Conservation (phyloP, 2,113 vertebrate genomes). For the Orthonyx spaldingii region DNA sequence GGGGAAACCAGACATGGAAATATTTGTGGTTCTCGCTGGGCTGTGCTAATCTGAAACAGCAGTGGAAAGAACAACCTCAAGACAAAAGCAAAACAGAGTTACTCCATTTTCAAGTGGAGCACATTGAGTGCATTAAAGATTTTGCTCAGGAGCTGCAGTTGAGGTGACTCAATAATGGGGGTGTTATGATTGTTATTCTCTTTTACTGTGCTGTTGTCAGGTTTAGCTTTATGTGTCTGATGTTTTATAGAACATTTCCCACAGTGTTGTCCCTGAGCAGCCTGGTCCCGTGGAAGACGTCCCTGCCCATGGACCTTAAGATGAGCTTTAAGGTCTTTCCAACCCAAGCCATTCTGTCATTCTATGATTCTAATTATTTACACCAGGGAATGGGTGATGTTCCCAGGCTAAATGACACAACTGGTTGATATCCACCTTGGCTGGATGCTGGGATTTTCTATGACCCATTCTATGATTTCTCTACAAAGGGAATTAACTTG, state of each 20-base stretch:
- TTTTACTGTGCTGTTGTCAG: neutral
- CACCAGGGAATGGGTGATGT: neutral
- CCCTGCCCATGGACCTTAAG: neutral
- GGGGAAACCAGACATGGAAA: neutral
- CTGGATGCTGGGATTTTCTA: neutral
- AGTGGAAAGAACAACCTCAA: neutral
- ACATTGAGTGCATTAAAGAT: neutral
- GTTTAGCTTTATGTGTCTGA: neutral
- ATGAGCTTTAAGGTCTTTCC: neutral
- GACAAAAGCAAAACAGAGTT: neutral
- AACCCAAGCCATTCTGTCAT: neutral
- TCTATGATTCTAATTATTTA: neutral
- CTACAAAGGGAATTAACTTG: neutral
- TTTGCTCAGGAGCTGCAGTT: neutral
- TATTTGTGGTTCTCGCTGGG: neutral
- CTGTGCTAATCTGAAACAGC: neutral
- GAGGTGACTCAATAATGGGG: neutral
- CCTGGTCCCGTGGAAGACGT: neutral
- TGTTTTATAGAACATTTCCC: neutral
- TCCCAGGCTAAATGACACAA: neutral
- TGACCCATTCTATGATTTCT: neutral
- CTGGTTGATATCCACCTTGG: neutral
- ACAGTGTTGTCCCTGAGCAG: neutral
- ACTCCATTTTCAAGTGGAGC: neutral
- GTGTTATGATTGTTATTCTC: neutral